Base-by-base conservation (phyloP, 1,140 invertebrate species). In the Sarcophaga peregrina region DNA sequence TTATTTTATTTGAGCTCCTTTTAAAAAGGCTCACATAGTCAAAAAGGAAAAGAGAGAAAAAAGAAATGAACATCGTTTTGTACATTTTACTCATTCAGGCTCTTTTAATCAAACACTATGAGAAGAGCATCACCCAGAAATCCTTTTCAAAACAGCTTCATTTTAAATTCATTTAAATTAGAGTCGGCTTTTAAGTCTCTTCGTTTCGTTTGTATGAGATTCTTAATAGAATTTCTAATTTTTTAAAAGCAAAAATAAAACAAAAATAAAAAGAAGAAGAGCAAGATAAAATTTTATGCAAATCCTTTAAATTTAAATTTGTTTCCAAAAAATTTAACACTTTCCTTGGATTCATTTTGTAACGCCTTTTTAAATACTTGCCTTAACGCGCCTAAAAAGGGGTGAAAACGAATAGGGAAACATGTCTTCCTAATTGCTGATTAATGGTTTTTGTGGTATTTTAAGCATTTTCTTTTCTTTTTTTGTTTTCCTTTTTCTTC, bases 131-230 rank as follows among this genome's bases (percentile, higher is more conserved):
- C 6, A 58, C 13, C 2, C 17, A 68, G 8, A 68, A 5, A 68
- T 68, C 4, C 4, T 68, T 17, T 68, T 7, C 4, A 20, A 68
- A n/a, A n/a, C n/a, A 68, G 5, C 6, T 68, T 68, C 1, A 68
- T 25, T 17, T 68, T 68, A 68, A 68, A 68, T 68, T 68, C 58
- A 68, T 68, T 68, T 68, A 25, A 68, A 68, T 68, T 25, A 68
- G 58, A n/a, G 17, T 20, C 3, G 20, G 17, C 15, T 9, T 68
- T 68, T 25, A 68, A 20, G n/a, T 25, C 15, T 15, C 20, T 5
- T 68, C 20, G 20, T 62, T 17, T 62, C 20, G n/a, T 17, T 62
- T 15, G 7, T 17, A n/a, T n/a, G n/a, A n/a, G n/a, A n/a, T n/a
- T n/a, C n/a, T n/a, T n/a, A n/a, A n/a, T n/a, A n/a, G n/a, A n/a